phyloP scores from a whole-genome alignment of 2,113 vertebrate genomes.

The Epinephelus cyanopodus region DNA sequence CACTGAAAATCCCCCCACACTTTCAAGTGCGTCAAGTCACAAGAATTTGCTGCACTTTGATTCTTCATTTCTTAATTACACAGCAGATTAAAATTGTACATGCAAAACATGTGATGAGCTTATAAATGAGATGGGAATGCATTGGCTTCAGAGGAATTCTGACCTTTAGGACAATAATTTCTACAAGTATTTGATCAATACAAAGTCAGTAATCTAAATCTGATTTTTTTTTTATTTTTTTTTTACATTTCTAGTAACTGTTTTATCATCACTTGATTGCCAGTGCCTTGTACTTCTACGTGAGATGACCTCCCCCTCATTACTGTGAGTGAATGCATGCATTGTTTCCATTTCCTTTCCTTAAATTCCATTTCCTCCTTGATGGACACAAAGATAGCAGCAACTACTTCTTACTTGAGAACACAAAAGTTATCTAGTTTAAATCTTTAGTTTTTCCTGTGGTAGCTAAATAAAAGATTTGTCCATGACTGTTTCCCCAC shows the following conservation, averaged over 20 bases:
- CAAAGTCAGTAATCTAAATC: not conserved
- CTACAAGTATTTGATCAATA: not conserved
- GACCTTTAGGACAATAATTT: not conserved
- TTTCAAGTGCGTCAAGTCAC: not conserved
- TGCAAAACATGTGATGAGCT: constrained; percentile 36
- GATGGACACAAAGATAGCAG: not conserved
- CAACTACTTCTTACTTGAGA: not conserved
- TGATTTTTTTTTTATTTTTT: not conserved
- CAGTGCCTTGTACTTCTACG: not conserved
- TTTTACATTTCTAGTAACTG: not conserved
- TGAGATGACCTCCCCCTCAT: not conserved
- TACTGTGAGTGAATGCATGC: not conserved
- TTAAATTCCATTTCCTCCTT: constrained; percentile 12
- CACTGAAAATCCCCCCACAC: not conserved
- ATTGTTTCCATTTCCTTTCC: constrained; percentile 8
- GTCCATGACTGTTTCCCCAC: not conserved
- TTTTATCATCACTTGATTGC: not conserved
- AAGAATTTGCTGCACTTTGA: constrained; percentile 5
- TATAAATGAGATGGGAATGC: constrained; percentile 20
- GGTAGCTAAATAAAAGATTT: not conserved
- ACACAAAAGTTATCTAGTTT: not conserved
- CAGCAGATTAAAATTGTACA: constrained; percentile 28
- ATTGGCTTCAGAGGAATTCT: not conserved
- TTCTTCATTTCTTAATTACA: not conserved
- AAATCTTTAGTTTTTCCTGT: not conserved